phyloP scores from a whole-genome alignment of 2,888 invertebrate species.

The Eupithecia abbreviata region DNA sequence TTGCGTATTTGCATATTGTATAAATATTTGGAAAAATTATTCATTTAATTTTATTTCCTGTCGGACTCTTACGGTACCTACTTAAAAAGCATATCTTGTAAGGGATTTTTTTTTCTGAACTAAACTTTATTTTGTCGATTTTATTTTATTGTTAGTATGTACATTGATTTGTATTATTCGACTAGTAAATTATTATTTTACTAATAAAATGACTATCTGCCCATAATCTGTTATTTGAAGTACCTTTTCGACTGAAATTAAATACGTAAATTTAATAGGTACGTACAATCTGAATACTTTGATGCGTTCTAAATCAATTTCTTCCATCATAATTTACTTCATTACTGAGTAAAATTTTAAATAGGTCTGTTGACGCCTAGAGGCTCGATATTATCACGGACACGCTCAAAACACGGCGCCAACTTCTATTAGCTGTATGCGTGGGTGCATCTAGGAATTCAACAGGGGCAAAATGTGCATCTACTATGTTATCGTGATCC shows the following conservation, averaged over 20 bases:
- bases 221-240: background rate
- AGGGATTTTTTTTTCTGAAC: background rate
- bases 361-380: conserved; percentile 66
- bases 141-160: too few species aligned
- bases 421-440: conserved; percentile 59
- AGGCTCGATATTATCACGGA: conserved; percentile 72
- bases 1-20: conserved; percentile 19
- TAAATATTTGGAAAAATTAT: conserved; percentile 8
- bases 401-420: conserved; percentile 70
- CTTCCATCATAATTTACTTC: conserved; percentile 33
- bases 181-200: too few species aligned
- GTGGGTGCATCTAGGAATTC: conserved; percentile 17
- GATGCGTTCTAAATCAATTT: conserved; percentile 30
- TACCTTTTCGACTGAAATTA: background rate
- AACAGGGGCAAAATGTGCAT: conserved; percentile 2
- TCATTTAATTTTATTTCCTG: background rate
- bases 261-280: background rate
- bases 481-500: background rate
- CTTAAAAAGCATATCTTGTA: background rate
- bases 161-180: too few species aligned
- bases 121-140: background rate
- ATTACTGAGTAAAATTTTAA: conserved; percentile 60
- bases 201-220: too few species aligned
- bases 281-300: conserved; percentile 6
- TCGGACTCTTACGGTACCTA: background rate